A percentile compares a stretch with the other conserved stretches of the same genome.
Evolutionary conservation across 2,113 vertebrate genomes (phyloP).

Genomic region (Osmerus eperlanus): DNA sequence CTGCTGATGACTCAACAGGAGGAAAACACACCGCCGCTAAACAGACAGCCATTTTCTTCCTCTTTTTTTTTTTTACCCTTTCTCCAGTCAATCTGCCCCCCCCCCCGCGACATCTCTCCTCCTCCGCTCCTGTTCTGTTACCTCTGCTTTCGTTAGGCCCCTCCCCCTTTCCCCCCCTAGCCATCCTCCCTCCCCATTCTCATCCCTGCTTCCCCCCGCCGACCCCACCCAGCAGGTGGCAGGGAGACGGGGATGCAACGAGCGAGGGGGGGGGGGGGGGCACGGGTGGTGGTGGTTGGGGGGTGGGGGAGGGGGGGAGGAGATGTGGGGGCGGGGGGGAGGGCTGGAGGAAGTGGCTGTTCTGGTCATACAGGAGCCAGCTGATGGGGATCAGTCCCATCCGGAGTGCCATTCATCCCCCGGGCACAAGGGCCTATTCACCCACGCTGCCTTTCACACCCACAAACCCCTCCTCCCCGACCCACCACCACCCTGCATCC

Average conservation of each 20-base stretch:
- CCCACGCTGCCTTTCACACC: slow-evolving; percentile 51
- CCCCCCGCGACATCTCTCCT: neutral
- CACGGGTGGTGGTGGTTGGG: too few relatives aligned
- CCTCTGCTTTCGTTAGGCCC: slow-evolving; percentile 11
- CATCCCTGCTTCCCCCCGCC: neutral
- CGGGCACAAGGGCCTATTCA: slow-evolving; percentile 68
- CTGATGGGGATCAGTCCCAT: slow-evolving; percentile 65
- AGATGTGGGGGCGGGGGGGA: slow-evolving; percentile 26
- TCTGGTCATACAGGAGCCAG: slow-evolving; percentile 52
- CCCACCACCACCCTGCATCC: neutral
- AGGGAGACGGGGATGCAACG: too few relatives aligned
- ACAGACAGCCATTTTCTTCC: neutral
- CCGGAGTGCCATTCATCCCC: slow-evolving; percentile 66
- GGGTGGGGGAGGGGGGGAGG: slow-evolving; percentile 13
- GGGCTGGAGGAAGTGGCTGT: slow-evolving; percentile 55
- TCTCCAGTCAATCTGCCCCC: too few relatives aligned
- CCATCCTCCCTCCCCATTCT: neutral
- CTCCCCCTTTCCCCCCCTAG: neutral
- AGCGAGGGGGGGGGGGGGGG: slow-evolving; percentile 7
- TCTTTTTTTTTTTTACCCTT: neutral
- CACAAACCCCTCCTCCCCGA: slow-evolving; percentile 12
- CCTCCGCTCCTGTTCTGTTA: neutral
- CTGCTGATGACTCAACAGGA: slow-evolving; percentile 19
- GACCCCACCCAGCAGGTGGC: too few relatives aligned
- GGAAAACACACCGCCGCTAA: slow-evolving; percentile 23